A percentile compares a stretch with the other conserved stretches of the same genome.
phyloP scores from a whole-genome alignment of 2,888 invertebrate genomes.

The Willowsia nigromaculata region DNA sequence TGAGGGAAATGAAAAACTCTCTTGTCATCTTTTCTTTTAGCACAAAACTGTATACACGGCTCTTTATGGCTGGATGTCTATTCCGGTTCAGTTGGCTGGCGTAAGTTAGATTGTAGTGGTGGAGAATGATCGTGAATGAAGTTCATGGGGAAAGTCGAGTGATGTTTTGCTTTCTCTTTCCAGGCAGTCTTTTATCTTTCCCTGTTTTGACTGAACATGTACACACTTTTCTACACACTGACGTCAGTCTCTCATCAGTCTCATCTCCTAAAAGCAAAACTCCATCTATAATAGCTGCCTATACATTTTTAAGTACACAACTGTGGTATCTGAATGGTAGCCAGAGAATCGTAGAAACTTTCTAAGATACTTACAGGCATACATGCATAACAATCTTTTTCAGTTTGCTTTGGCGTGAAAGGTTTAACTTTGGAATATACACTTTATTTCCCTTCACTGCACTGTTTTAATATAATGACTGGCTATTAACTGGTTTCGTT shows the following conservation, averaged over 20 bases:
- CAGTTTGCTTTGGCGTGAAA: too few species aligned
- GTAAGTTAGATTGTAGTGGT: neutral
- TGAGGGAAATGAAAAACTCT: neutral
- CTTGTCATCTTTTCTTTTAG: neutral
- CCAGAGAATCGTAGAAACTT: too few species aligned
- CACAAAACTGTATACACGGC: neutral
- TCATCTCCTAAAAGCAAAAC: neutral
- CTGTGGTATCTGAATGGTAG: neutral
- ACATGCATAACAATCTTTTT: too few species aligned
- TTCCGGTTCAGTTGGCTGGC: neutral
- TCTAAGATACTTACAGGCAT: too few species aligned
- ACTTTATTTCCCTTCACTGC: too few species aligned
- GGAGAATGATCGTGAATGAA: neutral
- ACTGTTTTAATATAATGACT: too few species aligned
- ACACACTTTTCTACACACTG: neutral
- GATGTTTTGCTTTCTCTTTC: constrained; percentile 4
- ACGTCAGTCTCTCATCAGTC: neutral
- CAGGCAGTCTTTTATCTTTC: neutral
- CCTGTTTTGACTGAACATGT: neutral
- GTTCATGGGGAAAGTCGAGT: neutral
- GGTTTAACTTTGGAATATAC: too few species aligned
- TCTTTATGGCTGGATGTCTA: neutral
- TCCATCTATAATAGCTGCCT: neutral
- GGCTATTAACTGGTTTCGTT: too few species aligned
- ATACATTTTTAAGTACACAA: neutral